Evolutionary conservation across 2,113 vertebrate genomes (phyloP), one percentile per base, ranked within the genome.

Genomic region (Mustela lutreola): DNA sequence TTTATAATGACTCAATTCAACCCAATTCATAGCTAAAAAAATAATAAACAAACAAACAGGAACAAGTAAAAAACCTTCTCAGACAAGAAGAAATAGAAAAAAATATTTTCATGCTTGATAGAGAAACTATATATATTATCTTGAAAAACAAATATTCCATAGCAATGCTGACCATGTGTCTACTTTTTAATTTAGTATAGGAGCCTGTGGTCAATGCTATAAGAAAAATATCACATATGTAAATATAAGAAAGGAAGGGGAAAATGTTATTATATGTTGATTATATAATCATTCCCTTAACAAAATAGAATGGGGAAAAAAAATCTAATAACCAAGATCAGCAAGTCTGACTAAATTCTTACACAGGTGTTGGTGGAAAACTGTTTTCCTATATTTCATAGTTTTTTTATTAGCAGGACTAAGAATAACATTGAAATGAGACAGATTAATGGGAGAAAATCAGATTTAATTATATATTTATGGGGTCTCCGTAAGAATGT

Each of bases 221-320:
- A 92, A 65, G 18, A 71, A 79, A 75, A 26, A 14, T 6, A 63
- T 75, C 26, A 75, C 22, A 63, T 75, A 63, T 75, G 15, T 45
- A 89, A 56, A 89, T 45, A 76, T 45, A 12, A 75, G 21, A 63
- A 89, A 89, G 60, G 28, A 83, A 33, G 3, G 7, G 21, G 12
- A 73, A 53, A 89, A 53, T 45, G 1, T 26, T 45, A 62, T 50
- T 81, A 18, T 81, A 18, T 48, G 4, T 81, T 42, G 24, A 62
- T 94, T 94, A 62, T 63, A 15, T 62, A 50, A 82, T 81, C 58
- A 73, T 94, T 89, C 18, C 53, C 82, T 89, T 83, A 89, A 73
- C 9, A 39, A 36, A 70, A 73, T 71, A 73, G 6, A 80, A 89
- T 48, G 11, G 62, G 33, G 33, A 33, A 88, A 31, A 62, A 62